phyloP scores from a whole-genome alignment of 2,888 invertebrate genomes.

The Lutraria lutraria region DNA sequence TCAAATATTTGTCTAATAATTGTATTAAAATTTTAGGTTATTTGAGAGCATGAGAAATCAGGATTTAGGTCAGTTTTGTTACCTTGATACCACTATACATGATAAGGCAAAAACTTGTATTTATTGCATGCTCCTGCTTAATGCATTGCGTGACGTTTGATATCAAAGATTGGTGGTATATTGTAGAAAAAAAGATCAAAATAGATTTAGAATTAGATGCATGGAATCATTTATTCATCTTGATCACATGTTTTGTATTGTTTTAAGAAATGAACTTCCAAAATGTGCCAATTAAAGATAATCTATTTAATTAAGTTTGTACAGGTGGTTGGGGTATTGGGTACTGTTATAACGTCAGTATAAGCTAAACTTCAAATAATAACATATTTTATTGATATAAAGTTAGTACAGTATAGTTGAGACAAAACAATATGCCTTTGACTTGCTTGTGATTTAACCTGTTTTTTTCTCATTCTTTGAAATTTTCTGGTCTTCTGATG shows the following conservation, averaged over 20 bases:
- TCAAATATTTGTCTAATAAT: slow-evolving; percentile 1
- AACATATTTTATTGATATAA: too few relatives aligned
- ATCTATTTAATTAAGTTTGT: too few relatives aligned
- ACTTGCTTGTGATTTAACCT: too few relatives aligned
- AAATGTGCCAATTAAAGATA: background rate
- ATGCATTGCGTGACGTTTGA: background rate
- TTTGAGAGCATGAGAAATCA: slow-evolving; percentile 4
- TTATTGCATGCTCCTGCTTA: background rate
- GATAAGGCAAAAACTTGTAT: slow-evolving; percentile 4
- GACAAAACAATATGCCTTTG: too few relatives aligned
- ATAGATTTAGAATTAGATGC: background rate
- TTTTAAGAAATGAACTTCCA: background rate
- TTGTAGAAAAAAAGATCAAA: background rate
- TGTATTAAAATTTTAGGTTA: slow-evolving; percentile 1
- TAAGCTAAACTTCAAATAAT: background rate
- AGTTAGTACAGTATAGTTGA: too few relatives aligned
- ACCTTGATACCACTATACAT: background rate
- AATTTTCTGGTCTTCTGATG: too few relatives aligned
- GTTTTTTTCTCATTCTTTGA: too few relatives aligned
- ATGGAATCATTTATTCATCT: background rate
- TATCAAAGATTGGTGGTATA: background rate
- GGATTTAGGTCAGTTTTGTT: background rate
- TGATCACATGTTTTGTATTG: background rate
- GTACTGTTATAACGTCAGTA: background rate
- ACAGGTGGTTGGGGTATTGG: too few relatives aligned